Evolutionary conservation across 2,888 invertebrate genomes (phyloP).

Genomic region (Eumacrocentrus americanus): DNA sequence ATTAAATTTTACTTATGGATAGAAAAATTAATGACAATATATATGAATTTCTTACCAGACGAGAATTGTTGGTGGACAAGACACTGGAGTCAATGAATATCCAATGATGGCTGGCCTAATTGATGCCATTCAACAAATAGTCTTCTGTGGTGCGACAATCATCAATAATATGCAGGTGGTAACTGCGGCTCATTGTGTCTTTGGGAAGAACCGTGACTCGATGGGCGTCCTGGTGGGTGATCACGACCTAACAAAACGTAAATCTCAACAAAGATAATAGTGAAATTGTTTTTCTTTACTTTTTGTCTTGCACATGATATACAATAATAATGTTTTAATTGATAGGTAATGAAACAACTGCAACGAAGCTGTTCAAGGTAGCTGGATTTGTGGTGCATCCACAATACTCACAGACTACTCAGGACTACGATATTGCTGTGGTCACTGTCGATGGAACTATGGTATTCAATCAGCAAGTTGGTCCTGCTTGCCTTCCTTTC

Average conservation of each 20-base stretch:
- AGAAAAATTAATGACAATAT: too few relatives aligned
- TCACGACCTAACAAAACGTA: slow-evolving; percentile 43
- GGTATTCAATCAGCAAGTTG: slow-evolving; percentile 64
- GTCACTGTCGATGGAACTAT: slow-evolving; percentile 59
- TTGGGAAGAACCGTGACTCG: neutral
- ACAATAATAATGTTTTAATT: neutral
- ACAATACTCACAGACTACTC: slow-evolving; percentile 40
- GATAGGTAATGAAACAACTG: slow-evolving; percentile 63
- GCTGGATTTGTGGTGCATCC: slow-evolving; percentile 62
- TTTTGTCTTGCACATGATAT: too few relatives aligned
- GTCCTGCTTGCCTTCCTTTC: slow-evolving; percentile 72
- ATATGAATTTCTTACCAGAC: slow-evolving; percentile 48
- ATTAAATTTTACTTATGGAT: too few relatives aligned
- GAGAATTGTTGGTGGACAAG: slow-evolving; percentile 63
- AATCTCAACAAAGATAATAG: neutral
- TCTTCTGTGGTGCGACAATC: slow-evolving; percentile 53
- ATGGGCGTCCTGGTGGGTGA: slow-evolving; percentile 52
- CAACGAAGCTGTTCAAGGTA: slow-evolving; percentile 60
- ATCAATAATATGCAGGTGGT: slow-evolving; percentile 47
- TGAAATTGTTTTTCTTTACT: too few relatives aligned
- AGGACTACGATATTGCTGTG: slow-evolving; percentile 66
- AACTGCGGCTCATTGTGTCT: slow-evolving; percentile 55
- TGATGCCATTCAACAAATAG: slow-evolving; percentile 38
- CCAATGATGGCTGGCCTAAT: slow-evolving; percentile 67
- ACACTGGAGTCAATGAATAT: slow-evolving; percentile 66